These are phyloP conservation scores for Nothobranchius furzeri DNA, from an alignment of 2,113 vertebrate genomes.

Conservation along the genomic window DNA sequence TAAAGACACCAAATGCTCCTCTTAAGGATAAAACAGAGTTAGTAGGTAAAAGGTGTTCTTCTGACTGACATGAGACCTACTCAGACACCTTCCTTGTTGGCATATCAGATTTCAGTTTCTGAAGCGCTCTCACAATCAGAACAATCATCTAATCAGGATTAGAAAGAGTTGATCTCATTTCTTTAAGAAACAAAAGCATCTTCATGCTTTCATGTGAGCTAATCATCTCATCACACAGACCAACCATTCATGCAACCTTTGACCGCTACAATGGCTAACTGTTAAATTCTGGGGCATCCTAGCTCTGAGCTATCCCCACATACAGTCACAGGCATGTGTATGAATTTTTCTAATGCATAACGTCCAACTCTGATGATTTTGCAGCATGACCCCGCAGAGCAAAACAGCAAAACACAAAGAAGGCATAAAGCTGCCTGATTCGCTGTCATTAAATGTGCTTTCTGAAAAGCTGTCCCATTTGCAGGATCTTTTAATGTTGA, in stretches of 20 bases:
- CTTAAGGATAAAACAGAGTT: constrained; percentile 5
- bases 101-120: constrained; percentile 8
- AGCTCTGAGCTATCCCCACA: too few relatives aligned
- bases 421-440: too few relatives aligned
- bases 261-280: background rate
- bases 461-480: too few relatives aligned
- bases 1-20: too few relatives aligned
- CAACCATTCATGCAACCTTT: constrained; percentile 21
- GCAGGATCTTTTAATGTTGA: too few relatives aligned
- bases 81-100: background rate
- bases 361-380: background rate
- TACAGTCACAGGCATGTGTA: background rate
- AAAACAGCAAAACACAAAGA: background rate
- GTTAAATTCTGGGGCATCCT: background rate
- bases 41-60: constrained; percentile 63
- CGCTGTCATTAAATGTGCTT: too few relatives aligned
- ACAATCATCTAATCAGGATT: background rate
- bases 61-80: background rate
- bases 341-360: background rate
- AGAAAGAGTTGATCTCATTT: background rate
- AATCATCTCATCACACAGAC: constrained; percentile 40
- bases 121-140: background rate
- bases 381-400: too few relatives aligned
- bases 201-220: constrained; percentile 11
- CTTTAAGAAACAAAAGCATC: background rate